A percentile compares a stretch with the other conserved stretches of the same genome.
Conservation (phyloP, 2,113 vertebrate genomes). For the Uria lomvia region DNA sequence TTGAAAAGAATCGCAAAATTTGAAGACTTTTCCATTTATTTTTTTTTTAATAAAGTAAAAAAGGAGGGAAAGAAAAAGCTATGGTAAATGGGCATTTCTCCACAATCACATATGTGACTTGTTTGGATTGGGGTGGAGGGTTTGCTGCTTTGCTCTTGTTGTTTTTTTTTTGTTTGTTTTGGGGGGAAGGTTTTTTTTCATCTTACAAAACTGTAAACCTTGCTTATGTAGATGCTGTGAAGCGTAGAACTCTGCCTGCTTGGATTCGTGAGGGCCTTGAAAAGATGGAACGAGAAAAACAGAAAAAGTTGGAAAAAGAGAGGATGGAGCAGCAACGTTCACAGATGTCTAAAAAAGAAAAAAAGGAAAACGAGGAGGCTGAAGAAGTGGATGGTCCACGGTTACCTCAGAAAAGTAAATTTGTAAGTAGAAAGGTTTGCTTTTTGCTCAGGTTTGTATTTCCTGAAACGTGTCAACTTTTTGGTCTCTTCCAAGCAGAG, state of each 20-base stretch:
- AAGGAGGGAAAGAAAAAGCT: neutral
- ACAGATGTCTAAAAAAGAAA: slow-evolving; percentile 87
- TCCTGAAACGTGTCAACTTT: neutral
- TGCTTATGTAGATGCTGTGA: slow-evolving; percentile 86
- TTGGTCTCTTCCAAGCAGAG: neutral
- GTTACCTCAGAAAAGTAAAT: slow-evolving; percentile 96
- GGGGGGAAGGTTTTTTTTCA: neutral
- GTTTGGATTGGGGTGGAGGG: neutral
- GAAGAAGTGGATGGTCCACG: slow-evolving; percentile 87
- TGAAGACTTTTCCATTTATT: neutral
- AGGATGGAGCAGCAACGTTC: slow-evolving; percentile 93
- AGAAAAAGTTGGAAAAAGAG: slow-evolving; percentile 94
- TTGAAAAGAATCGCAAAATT: neutral
- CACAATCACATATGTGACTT: neutral
- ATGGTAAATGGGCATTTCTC: neutral
- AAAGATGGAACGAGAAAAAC: slow-evolving; percentile 98
- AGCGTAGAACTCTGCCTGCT: slow-evolving; percentile 94
- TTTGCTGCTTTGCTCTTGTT: neutral
- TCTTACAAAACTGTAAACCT: neutral
- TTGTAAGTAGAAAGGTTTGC: slow-evolving; percentile 81
- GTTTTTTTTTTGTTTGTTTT: neutral
- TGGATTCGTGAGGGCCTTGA: slow-evolving; percentile 99
- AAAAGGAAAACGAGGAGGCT: slow-evolving; percentile 74
- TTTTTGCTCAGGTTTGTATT: slow-evolving; percentile 13
- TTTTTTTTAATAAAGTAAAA: neutral